Conservation (phyloP, 2,888 invertebrate species). For the Amblyjoppa fuscipennis region DNA sequence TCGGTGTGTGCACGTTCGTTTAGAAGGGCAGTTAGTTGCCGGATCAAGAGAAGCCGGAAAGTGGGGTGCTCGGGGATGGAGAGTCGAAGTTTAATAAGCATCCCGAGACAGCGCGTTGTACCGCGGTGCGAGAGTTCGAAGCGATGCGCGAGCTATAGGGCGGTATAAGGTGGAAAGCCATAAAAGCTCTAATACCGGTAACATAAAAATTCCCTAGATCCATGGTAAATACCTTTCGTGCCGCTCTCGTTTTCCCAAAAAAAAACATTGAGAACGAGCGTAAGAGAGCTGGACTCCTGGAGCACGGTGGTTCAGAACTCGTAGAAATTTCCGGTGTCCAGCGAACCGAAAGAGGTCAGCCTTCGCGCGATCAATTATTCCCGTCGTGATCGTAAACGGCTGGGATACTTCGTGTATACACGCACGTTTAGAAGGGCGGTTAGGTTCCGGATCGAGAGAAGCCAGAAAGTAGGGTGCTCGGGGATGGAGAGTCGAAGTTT, state of each 20-base stretch:
- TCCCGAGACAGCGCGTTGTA: slow-evolving; percentile 57
- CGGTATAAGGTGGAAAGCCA: slow-evolving; percentile 71
- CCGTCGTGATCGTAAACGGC: background rate
- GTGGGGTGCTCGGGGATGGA: slow-evolving; percentile 53
- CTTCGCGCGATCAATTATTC: slow-evolving; percentile 81
- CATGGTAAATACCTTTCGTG: slow-evolving; percentile 23
- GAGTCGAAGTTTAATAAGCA: slow-evolving; percentile 68
- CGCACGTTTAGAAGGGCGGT: slow-evolving; percentile 53
- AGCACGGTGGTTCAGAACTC: slow-evolving; percentile 71
- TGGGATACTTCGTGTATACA: slow-evolving; percentile 26
- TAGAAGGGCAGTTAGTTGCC: slow-evolving; percentile 50
- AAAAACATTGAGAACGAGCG: background rate
- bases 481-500: slow-evolving; percentile 61
- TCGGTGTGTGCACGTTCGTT: slow-evolving; percentile 46
- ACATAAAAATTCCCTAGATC: slow-evolving; percentile 27
- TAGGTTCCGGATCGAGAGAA: slow-evolving; percentile 31
- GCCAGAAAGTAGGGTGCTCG: slow-evolving; percentile 61
- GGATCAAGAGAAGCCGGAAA: slow-evolving; percentile 50
- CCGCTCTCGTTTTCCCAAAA: background rate
- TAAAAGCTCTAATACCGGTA: slow-evolving; percentile 81
- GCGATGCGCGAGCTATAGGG: slow-evolving; percentile 23
- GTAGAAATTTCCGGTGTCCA: slow-evolving; percentile 80
- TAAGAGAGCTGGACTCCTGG: background rate
- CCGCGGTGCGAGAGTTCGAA: slow-evolving; percentile 54
- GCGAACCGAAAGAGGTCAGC: slow-evolving; percentile 18